phyloP scores from a whole-genome alignment of 1,140 invertebrate genomes.

The Condylostylus longicornis region DNA sequence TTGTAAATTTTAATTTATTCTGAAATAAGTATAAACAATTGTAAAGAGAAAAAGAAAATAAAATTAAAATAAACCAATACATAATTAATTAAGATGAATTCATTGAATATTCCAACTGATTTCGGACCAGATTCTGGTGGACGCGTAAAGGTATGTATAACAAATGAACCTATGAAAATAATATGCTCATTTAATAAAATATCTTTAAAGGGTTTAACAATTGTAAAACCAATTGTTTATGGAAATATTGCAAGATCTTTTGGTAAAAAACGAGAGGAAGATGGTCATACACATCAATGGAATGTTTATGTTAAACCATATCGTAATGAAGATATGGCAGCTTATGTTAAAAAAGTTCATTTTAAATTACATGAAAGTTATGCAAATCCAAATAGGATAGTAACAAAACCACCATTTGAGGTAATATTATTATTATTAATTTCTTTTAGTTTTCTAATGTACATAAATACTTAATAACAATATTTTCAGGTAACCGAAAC shows the following conservation, averaged over 20 bases:
- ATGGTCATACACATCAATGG: conserved; percentile 99
- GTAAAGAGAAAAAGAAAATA: no score
- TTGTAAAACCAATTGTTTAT: conserved; percentile 93
- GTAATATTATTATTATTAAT: no score
- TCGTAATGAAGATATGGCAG: conserved; percentile 83
- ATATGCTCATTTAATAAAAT: neutral
- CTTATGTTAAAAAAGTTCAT: conserved; percentile 91
- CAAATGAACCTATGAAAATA: neutral
- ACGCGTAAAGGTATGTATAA: conserved; percentile 47
- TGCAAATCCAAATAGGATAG: conserved; percentile 80
- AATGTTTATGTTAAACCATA: conserved; percentile 95
- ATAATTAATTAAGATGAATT: no score
- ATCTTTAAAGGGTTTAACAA: conserved; percentile 55
- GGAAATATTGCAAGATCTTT: conserved; percentile 92
- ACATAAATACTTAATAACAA: no score
- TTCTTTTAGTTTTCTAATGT: neutral
- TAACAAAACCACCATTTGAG: conserved; percentile 92
- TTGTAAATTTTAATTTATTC: no score
- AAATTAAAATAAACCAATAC: no score
- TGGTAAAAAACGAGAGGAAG: conserved; percentile 94
- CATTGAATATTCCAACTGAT: conserved; percentile 51
- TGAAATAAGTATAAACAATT: no score
- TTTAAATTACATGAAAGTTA: conserved; percentile 98
- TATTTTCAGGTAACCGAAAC: conserved; percentile 98
- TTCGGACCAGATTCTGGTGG: conserved; percentile 70